Evolutionary conservation across 2,113 vertebrate species (phyloP).

Genomic region (Strix aluco): DNA sequence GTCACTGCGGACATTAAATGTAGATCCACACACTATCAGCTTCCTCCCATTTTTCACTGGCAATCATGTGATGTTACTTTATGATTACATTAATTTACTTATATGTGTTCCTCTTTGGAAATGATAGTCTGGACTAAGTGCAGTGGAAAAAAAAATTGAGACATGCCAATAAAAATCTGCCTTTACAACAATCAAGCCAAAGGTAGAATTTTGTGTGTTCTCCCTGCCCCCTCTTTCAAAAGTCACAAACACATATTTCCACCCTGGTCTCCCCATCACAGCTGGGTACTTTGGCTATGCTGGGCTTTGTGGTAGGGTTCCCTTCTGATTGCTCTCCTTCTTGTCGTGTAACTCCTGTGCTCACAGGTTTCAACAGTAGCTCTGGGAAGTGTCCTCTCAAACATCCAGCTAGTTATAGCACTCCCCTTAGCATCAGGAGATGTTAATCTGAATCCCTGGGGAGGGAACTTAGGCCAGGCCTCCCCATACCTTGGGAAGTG

Average conservation of each 20-base stretch:
- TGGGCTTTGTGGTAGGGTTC: not conserved
- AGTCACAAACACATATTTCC: not conserved
- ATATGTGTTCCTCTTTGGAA: not conserved
- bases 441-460: not conserved
- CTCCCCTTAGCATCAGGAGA: not conserved
- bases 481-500: not conserved
- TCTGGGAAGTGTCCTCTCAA: not conserved
- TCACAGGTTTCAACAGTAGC: not conserved
- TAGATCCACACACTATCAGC: not conserved
- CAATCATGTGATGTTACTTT: not conserved
- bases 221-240: not conserved
- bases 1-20: not conserved
- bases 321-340: not conserved
- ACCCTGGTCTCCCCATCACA: not conserved
- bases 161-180: not conserved
- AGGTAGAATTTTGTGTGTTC: not conserved
- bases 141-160: not conserved
- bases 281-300: not conserved
- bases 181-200: not conserved
- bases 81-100: not conserved
- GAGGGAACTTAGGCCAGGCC: not conserved
- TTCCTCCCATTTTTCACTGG: not conserved
- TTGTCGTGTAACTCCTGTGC: accelerated
- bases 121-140: not conserved
- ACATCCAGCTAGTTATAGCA: not conserved